phyloP scores from a whole-genome alignment of 2,888 invertebrate species.

The Parnassius orleans region DNA sequence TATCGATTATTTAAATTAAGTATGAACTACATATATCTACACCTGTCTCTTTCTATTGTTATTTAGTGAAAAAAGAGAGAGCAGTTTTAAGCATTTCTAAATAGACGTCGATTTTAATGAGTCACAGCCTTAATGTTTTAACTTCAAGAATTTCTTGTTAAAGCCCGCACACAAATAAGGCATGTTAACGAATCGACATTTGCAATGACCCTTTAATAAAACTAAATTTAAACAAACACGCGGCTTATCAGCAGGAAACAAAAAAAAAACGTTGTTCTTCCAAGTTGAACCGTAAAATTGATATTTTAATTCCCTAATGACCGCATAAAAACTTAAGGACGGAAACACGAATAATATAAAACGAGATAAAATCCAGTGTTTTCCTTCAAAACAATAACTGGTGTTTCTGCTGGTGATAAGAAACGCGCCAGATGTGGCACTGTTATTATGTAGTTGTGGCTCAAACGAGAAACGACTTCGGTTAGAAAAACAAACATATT shows the following conservation, averaged over 20 bases:
- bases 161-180: neutral
- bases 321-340: constrained; percentile 57
- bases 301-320: constrained; percentile 44
- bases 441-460: constrained; percentile 37
- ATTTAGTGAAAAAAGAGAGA: too few relatives aligned
- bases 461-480: constrained; percentile 35
- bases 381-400: constrained; percentile 67
- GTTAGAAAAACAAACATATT: constrained; percentile 19
- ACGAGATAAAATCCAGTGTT: constrained; percentile 60
- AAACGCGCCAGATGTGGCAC: constrained; percentile 65
- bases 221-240: constrained; percentile 23
- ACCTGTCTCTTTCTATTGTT: too few relatives aligned
- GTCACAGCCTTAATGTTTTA: too few relatives aligned
- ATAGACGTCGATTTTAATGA: too few relatives aligned
- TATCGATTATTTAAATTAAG: too few relatives aligned
- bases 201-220: constrained; percentile 23
- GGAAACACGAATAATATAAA: constrained; percentile 60
- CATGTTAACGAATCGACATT: constrained; percentile 23
- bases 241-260: constrained; percentile 43
- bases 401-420: constrained; percentile 66
- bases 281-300: constrained; percentile 42
- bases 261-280: constrained; percentile 34
- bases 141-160: too few relatives aligned
- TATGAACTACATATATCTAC: too few relatives aligned
- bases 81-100: too few relatives aligned